phyloP scores from a whole-genome alignment of 2,113 vertebrate species.

The Mesocricetus auratus region DNA sequence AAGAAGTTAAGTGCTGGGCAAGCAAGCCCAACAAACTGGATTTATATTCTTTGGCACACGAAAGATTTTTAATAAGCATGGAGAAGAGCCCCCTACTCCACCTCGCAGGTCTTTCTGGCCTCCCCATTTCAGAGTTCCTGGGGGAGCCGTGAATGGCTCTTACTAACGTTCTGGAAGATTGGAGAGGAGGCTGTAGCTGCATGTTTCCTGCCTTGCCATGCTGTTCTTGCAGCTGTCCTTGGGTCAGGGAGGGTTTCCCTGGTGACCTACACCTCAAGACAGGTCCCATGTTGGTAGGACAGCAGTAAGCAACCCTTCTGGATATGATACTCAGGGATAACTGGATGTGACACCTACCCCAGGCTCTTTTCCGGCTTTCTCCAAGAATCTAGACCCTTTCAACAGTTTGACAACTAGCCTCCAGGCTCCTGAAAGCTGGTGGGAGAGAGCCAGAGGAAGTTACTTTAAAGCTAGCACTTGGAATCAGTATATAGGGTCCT shows the following conservation, averaged over 20 bases:
- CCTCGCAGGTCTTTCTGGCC: not conserved
- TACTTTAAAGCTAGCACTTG: conserved; percentile 7
- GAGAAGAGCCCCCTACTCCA: conserved; percentile 36
- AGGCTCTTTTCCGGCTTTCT: not conserved
- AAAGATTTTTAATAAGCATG: conserved; percentile 74
- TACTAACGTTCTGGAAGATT: not conserved
- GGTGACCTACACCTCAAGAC: not conserved
- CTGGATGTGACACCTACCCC: not conserved
- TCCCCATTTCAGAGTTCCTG: conserved; percentile 56
- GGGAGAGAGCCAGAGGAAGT: not conserved
- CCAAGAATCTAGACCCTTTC: conserved; percentile 35
- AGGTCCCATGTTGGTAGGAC: not conserved
- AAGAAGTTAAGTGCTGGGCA: conserved; percentile 61
- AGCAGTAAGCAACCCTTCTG: not conserved
- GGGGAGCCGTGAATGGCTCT: conserved; percentile 33
- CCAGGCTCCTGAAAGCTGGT: not conserved
- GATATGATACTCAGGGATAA: not conserved
- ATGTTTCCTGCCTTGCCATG: not conserved
- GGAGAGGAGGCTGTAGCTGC: not conserved
- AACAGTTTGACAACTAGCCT: not conserved
- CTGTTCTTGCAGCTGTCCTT: not conserved
- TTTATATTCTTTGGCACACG: conserved; percentile 69
- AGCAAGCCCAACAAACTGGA: conserved; percentile 64
- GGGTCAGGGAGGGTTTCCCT: not conserved
- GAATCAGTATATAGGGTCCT: not conserved